Base-by-base conservation (phyloP, 1,140 invertebrate species). In the Heliconius hermathena region DNA sequence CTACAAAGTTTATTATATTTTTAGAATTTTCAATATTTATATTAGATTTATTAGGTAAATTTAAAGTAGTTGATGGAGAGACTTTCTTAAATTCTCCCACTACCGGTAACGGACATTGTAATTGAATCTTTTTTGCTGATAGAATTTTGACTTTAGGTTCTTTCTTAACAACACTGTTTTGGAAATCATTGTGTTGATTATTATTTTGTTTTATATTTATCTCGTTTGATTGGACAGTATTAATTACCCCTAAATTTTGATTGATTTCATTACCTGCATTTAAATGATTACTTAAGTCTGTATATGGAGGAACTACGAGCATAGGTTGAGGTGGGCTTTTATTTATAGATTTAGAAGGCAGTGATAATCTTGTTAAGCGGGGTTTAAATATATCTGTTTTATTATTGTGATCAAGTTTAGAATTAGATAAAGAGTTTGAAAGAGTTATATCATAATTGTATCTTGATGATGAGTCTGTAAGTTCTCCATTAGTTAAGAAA, bases 401-500 rank as follows among this genome's bases (percentile, higher is more conserved):
- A 60, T 60, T 60, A 60, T 60, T 60, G 9, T 60, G 20, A 36
- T 72, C 71, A 36, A 38, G 16, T 36, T 41, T 72, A 72, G 18
- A 36, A 72, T 22, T 38, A 41, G 16, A n/a, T 41, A 72, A 38
- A 20, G 29, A 36, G 18, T 20, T 72, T 20, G 33, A 38, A 0
- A 41, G 71, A n/a, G 18, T 72, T 38, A 72, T 72, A 72, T 72
- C 71, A n/a, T 38, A 36, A 57, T 80, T 81, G 74, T 81, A 81
- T 76, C 71, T 72, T 78, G 76, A 73, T 75, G 22, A 73, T 26
- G 80, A 75, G 29, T 85, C 87, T 73, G 81, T 82, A 38, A 85
- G 73, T 73, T 90, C 92, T 83, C 81, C 84, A 80, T 91, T 94
- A 41, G 87, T 90, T 72, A 94, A 82, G 80, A 92, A 94, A 83